Base-by-base conservation (phyloP, 2,797 vertebrate genomes). In the Morus bassanus region DNA sequence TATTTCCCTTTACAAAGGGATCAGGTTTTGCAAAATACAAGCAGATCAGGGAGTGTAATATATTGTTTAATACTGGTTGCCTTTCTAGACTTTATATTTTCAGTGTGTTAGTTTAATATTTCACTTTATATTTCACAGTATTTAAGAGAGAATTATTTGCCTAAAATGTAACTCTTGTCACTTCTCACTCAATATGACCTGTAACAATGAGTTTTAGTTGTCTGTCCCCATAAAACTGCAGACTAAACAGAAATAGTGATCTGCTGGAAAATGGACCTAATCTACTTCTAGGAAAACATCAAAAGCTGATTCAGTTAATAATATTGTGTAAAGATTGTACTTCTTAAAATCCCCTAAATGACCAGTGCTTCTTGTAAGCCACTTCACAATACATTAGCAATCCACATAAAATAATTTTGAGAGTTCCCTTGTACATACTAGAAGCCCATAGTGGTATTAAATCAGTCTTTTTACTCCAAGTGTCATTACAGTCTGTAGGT, bases 361-460 rank as follows among this genome's bases (percentile, higher is more conserved):
- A 39, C 89, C 81, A 63, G 6, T 89, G 50, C 13, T 82, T 93
- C 70, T 87, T 80, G 21, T 54, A 97, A 94, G 46, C n/a, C 46
- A 74, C 83, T 91, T 88, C 88, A 59, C 48, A 92, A 79, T 76
- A 86, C 28, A 56, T 7, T 37, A 75, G 15, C 45, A 86, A 85
- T 72, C 46, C 75, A 89, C 48, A 88, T 87, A 88, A 97, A 97
- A 95, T 80, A 91, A 91, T 96, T 96, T 91, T 95, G 89, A 95
- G 94, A 95, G 79, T 95, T 95, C 50, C 85, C 65, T 91, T 80
- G 45, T 69, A 94, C 64, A 41, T 13, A 70, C 41, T 72, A 94
- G 69, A 88, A 85, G 35, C 30, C 85, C 81, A 87, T 43, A 83
- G 63, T 14, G n/a, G 19, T 89, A 89, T 93, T 96, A 97, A 97